phyloP scores from a whole-genome alignment of 92 coral and sea anemone genomes.

The Scolanthus callimorphus region DNA sequence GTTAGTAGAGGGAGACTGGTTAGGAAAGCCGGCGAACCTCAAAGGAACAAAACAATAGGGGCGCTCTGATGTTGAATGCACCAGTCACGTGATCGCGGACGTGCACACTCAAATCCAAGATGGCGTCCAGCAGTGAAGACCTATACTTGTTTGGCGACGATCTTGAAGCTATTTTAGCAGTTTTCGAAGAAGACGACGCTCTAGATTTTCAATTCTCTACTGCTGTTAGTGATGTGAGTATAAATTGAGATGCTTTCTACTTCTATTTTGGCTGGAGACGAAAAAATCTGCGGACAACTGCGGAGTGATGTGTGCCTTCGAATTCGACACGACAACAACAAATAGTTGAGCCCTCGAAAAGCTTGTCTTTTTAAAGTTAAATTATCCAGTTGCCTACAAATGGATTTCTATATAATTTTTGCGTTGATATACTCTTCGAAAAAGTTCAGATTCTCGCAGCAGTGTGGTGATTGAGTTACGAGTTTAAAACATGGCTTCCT shows the following conservation, averaged over 20 bases:
- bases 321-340: not conserved
- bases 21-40: too few relatives aligned
- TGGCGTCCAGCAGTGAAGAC: slow-evolving; percentile 31
- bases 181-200: slow-evolving; percentile 41
- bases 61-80: slow-evolving; percentile 49
- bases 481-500: too few relatives aligned
- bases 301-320: not conserved
- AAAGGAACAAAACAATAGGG: slow-evolving; percentile 38
- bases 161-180: slow-evolving; percentile 48
- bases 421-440: too few relatives aligned
- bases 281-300: not conserved
- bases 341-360: not conserved
- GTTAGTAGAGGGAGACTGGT: too few relatives aligned
- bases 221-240: slow-evolving; percentile 54
- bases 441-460: too few relatives aligned
- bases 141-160: slow-evolving; percentile 54
- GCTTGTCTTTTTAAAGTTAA: not conserved
- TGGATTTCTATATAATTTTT: too few relatives aligned
- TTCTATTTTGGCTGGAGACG: not conserved
- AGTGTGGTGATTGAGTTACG: too few relatives aligned
- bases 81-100: slow-evolving; percentile 35
- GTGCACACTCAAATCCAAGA: slow-evolving; percentile 47
- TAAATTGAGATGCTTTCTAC: not conserved
- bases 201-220: slow-evolving; percentile 36
- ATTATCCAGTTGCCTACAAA: too few relatives aligned